These are phyloP conservation scores for Clunio marinus DNA, from an alignment of 2,888 invertebrate species.

Conservation along the genomic window DNA sequence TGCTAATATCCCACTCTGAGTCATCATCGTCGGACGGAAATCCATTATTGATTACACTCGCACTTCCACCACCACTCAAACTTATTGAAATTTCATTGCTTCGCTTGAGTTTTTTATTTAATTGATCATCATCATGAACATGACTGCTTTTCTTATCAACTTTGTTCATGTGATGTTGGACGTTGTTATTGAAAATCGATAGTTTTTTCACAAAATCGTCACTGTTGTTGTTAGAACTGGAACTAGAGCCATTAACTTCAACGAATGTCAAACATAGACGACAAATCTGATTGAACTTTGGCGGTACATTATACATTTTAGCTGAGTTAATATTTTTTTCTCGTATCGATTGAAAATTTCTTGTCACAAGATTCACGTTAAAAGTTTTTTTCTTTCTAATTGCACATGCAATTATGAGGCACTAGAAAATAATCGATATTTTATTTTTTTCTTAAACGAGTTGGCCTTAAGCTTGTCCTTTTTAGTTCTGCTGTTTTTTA, in stretches of 20 bases:
- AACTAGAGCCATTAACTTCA: too few relatives aligned
- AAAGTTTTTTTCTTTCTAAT: constrained; percentile 8
- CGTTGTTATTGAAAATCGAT: constrained; percentile 47
- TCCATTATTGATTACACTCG: constrained; percentile 31
- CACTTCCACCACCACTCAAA: constrained; percentile 25
- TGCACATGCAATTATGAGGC: constrained; percentile 13
- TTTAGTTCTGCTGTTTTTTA: neutral
- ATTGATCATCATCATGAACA: constrained; percentile 20
- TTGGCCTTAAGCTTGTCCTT: constrained; percentile 18
- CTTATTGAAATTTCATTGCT: constrained; percentile 39
- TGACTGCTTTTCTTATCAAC: constrained; percentile 15
- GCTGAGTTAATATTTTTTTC: constrained; percentile 51
- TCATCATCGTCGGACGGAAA: constrained; percentile 26
- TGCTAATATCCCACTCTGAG: constrained; percentile 32
- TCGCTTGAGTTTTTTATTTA: constrained; percentile 35
- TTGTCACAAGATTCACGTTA: too few relatives aligned
- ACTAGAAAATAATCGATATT: constrained; percentile 19
- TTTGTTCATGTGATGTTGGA: constrained; percentile 4
- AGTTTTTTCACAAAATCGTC: constrained; percentile 63
- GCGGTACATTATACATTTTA: constrained; percentile 89
- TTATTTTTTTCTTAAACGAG: neutral
- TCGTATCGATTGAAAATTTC: neutral
- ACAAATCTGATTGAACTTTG: constrained; percentile 90
- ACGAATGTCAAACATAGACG: constrained; percentile 84
- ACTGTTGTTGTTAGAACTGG: constrained; percentile 57